Percentiles rank a stretch among this genome's conserved stretches.
phyloP scores from a whole-genome alignment of 2,113 vertebrate species.

The Clarias macrocephalus region DNA sequence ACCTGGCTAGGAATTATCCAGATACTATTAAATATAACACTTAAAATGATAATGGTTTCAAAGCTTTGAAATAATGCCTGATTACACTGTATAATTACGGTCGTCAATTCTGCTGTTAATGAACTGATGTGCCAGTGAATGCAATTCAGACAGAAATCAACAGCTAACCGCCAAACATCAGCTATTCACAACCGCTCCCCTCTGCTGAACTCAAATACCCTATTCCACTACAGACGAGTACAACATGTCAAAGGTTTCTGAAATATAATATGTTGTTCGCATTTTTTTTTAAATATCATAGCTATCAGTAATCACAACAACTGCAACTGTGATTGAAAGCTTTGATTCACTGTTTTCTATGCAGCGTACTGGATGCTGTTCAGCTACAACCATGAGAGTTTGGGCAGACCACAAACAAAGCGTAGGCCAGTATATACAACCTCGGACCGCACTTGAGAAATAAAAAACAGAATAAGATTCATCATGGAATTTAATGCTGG shows the following conservation, averaged over 20 bases:
- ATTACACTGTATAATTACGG: neutral
- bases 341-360: slow-evolving; percentile 39
- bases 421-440: slow-evolving; percentile 51
- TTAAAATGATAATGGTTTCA: neutral
- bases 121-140: neutral
- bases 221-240: neutral
- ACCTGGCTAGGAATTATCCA: neutral
- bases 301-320: slow-evolving; percentile 19
- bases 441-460: slow-evolving; percentile 37
- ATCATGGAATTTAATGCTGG: slow-evolving; percentile 42
- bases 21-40: neutral
- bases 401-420: slow-evolving; percentile 56
- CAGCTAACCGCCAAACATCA: neutral
- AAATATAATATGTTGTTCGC: slow-evolving; percentile 24
- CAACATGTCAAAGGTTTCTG: neutral
- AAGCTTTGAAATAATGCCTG: neutral
- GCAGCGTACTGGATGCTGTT: slow-evolving; percentile 39
- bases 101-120: neutral
- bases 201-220: neutral
- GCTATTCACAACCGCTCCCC: neutral
- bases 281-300: neutral
- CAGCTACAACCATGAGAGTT: slow-evolving; percentile 46
- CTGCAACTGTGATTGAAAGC: slow-evolving; percentile 6
- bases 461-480: slow-evolving; percentile 31
- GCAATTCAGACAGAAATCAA: neutral